Evolutionary conservation across 2,113 vertebrate species (phyloP), one percentile per base, ranked within the genome.

Genomic region (Erpornis zantholeuca): DNA sequence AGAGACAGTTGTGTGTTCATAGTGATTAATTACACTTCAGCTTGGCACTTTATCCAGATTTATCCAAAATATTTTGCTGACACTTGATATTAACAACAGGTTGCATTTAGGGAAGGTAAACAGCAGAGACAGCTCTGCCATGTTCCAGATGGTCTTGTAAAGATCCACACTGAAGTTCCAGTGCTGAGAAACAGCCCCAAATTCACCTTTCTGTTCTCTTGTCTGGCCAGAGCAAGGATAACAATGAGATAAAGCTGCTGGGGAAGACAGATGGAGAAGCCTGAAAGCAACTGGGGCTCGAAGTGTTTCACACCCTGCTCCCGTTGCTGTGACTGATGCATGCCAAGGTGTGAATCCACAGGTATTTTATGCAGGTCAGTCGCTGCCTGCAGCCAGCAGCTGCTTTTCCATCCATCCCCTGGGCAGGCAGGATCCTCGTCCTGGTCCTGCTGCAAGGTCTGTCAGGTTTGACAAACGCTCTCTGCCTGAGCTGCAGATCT

Each of bases 61-160:
- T 68, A 78, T 78, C 59, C n/a, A n/a, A 65, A 95, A 86, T 75
- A 47, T 73, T 93, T 83, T 81, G 14, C 69, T 84, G 76, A 90
- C 24, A 22, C 59, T 66, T n/a, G 64, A 31, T 93, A 66, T 53
- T 56, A 90, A 73, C 36, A 61, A 61, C 69, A 75, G 38, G 45
- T 88, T 94, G 79, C 44, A 10, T 57, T 92, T 31, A 22, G 40
- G 54, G 59, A 81, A 83, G 44, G 38, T 77, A 81, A 76, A 59
- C 42, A 81, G 52, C 75, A 87, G 40, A 86, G 68, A 73, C 73
- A 80, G 63, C 47, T 90, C 88, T 93, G 64, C 61, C 14, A 2
- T 59, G 1, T 78, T 88, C 71, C 69, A 82, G 52, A 44, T 92
- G 80, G 42, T 83, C 47, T 65, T 15, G 9, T 1, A 16, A 38